Base-by-base conservation (phyloP, 2,888 invertebrate species). In the Drosophila yooni region DNA sequence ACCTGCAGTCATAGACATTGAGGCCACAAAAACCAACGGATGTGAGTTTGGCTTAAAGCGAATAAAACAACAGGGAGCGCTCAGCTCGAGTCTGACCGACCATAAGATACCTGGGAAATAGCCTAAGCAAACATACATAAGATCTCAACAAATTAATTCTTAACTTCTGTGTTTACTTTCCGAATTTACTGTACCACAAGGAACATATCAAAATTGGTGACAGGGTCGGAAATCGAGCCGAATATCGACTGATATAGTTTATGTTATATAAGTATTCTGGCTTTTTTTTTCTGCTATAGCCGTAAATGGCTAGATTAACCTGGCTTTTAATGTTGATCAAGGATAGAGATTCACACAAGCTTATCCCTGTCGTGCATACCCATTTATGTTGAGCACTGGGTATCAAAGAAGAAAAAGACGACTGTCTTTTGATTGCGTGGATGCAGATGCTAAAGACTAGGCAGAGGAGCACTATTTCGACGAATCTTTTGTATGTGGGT, bases 1-100 rank as follows among this genome's bases (percentile, higher is more conserved):
- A 86, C 89, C 85, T 89, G 87, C 87, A 87, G 87, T 86, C 69
- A 74, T 72, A 88, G 74, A 79, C 68, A 76, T 76, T 61, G 78
- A 65, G 73, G 50, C 51, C 52, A 50, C 33, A 18, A 18, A 40
- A 27, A 43, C 29, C 58, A 64, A 51, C 57, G 33, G 51, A 57
- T 69, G 73, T 51, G 18, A 40, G 56, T 64, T 31, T 18, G 13
- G 33, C 29, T 29, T 13, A 56, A 46, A 1, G 46, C 46, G 21
- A 46, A 46, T 46, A 46, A 46, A 46, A 21, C 21, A 21, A 25
- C 21, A 46, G 15, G 46, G 13, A 25, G 15, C 21, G 15, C 21
- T 25, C 21, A 3, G 25, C 8, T 46, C 3, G 21, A 25, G 15
- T 15, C 4, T 15, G 21, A 46, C 46, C 6, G 21, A 46, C 46